A percentile compares a stretch with the other conserved stretches of the same genome.
phyloP scores from a whole-genome alignment of 2,797 vertebrate genomes.

The Artibeus lituratus region DNA sequence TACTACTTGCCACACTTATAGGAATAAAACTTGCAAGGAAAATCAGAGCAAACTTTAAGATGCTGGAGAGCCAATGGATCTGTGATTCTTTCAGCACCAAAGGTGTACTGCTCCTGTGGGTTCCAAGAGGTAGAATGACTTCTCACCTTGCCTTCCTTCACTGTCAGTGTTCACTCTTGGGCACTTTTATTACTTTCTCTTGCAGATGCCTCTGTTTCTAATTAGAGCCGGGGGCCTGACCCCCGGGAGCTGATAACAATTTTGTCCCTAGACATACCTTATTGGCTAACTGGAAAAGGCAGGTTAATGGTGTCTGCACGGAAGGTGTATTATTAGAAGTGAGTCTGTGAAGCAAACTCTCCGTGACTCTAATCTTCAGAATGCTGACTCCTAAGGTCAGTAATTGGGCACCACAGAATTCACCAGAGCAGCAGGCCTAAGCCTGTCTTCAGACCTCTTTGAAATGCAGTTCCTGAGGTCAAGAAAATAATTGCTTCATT shows the following conservation, averaged over 20 bases:
- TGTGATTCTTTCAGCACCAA: neutral
- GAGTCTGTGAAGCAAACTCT: conserved; percentile 86
- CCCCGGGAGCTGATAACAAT: conserved; percentile 83
- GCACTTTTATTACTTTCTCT: conserved; percentile 77
- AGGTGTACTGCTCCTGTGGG: conserved; percentile 31
- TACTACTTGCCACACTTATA: neutral
- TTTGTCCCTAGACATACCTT: conserved; percentile 83
- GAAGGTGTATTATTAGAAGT: conserved; percentile 86
- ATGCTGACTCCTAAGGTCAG: conserved; percentile 86
- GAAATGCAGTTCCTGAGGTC: conserved; percentile 86
- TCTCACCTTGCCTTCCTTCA: conserved; percentile 66
- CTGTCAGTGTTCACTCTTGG: conserved; percentile 70
- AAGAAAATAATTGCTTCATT: conserved; percentile 86
- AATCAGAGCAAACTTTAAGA: neutral
- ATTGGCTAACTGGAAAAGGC: conserved; percentile 85
- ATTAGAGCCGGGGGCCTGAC: conserved; percentile 83
- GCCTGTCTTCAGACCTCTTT: conserved; percentile 89
- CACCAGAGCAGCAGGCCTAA: conserved; percentile 87
- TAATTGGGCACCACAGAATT: conserved; percentile 85
- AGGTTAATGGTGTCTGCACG: conserved; percentile 85
- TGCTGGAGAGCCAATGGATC: neutral
- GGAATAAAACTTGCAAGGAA: neutral
- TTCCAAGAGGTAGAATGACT: neutral
- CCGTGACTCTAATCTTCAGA: conserved; percentile 88
- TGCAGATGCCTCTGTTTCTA: conserved; percentile 85